Conservation (phyloP, 2,888 invertebrate species). For the Polydrusus cervinus region DNA sequence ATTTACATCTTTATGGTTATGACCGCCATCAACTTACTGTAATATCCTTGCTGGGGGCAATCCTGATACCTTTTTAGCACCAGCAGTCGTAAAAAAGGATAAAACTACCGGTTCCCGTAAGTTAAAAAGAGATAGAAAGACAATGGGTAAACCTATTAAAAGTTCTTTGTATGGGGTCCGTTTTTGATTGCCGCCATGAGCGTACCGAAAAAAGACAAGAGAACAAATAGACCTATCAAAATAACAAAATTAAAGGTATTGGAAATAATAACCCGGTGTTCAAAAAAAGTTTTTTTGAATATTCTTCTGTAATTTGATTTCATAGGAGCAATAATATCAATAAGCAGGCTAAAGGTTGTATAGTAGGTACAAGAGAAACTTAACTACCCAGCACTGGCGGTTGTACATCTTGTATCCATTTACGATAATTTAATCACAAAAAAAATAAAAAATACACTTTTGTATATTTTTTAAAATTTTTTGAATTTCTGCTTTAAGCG, state of each 20-base stretch:
- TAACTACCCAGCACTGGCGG: too few relatives aligned
- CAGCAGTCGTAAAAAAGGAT: conserved; percentile 35
- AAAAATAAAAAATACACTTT: too few relatives aligned
- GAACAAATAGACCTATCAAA: neutral
- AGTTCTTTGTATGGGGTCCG: conserved; percentile 71
- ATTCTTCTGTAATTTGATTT: too few relatives aligned
- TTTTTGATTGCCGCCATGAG: conserved; percentile 68
- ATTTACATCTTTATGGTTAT: conserved; percentile 24
- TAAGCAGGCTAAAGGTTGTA: too few relatives aligned
- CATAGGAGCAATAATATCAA: too few relatives aligned
- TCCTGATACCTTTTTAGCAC: conserved; percentile 62
- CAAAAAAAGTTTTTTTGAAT: too few relatives aligned
- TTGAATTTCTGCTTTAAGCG: too few relatives aligned
- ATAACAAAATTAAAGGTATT: neutral
- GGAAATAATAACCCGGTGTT: neutral
- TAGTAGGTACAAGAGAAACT: too few relatives aligned
- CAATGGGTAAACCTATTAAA: conserved; percentile 55
- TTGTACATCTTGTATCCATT: too few relatives aligned
- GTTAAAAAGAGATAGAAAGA: conserved; percentile 40
- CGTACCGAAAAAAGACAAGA: conserved; percentile 55
- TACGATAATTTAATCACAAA: too few relatives aligned
- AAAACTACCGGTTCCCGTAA: conserved; percentile 28
- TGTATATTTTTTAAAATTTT: too few relatives aligned
- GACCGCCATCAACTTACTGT: conserved; percentile 32
- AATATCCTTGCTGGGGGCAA: conserved; percentile 68